Percentiles rank a stretch among this genome's conserved stretches.
Evolutionary conservation across 2,113 vertebrate species (phyloP).

Genomic region (Arvicanthis niloticus): DNA sequence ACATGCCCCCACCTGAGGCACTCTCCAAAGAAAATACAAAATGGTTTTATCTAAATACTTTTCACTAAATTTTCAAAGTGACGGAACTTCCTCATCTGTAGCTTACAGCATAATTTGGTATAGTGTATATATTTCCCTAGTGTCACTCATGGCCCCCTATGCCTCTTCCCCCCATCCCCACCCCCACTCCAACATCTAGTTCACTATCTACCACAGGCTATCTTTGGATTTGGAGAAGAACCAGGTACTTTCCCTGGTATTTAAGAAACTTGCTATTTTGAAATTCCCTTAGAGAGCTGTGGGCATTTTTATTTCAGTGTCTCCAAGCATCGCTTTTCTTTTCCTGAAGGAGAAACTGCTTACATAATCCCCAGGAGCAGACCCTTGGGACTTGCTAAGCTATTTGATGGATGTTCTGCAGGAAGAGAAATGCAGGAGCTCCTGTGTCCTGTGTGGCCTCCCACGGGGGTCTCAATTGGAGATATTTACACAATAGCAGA

Average conservation of each 20-base stretch:
- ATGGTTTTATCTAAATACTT: constrained; percentile 17
- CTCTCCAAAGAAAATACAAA: constrained; percentile 35
- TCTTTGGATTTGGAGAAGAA: constrained; percentile 72
- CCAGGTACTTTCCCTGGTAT: constrained; percentile 79
- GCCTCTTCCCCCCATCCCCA: neutral
- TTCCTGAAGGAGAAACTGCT: constrained; percentile 77
- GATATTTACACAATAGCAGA: constrained; percentile 78
- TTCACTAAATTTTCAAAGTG: constrained; percentile 16
- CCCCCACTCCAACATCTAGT: neutral
- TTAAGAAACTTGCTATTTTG: constrained; percentile 81
- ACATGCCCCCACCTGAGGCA: neutral
- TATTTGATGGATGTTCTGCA: constrained; percentile 70
- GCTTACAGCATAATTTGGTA: neutral
- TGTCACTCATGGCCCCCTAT: fast-evolving
- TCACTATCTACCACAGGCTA: constrained; percentile 18
- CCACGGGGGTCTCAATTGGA: constrained; percentile 65
- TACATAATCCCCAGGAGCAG: constrained; percentile 72
- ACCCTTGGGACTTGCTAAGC: constrained; percentile 65
- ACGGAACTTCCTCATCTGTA: neutral
- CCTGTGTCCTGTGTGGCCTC: constrained; percentile 48
- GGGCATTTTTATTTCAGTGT: constrained; percentile 80
- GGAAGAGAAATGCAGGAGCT: constrained; percentile 19
- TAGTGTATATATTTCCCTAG: neutral
- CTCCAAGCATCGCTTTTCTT: constrained; percentile 67
- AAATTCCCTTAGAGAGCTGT: constrained; percentile 78